Evolutionary conservation across 2,113 vertebrate species (phyloP).

Genomic region (Strix aluco): DNA sequence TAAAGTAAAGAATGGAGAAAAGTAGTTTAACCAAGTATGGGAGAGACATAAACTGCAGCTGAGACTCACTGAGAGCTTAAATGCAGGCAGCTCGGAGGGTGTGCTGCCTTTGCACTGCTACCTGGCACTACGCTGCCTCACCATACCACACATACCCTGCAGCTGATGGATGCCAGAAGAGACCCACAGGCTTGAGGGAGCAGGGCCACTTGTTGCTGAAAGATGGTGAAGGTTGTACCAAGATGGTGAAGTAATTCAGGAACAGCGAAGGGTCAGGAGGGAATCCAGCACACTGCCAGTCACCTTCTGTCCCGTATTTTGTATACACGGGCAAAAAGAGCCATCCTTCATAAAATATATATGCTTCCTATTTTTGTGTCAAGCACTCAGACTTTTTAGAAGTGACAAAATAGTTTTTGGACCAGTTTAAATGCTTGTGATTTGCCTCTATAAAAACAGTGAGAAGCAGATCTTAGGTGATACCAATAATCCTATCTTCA

Average conservation of each 20-base stretch:
- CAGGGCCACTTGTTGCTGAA: background rate
- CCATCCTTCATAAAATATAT: fast-evolving
- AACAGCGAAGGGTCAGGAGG: background rate
- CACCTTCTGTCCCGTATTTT: background rate
- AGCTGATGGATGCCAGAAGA: background rate
- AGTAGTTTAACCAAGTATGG: background rate
- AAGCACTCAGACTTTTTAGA: background rate
- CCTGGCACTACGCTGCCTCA: background rate
- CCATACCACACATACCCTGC: background rate
- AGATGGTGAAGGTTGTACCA: background rate
- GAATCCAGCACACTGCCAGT: background rate
- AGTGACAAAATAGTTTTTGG: background rate
- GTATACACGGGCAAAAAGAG: background rate
- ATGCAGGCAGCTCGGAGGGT: background rate
- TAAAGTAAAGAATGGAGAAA: background rate
- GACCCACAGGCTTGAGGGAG: background rate
- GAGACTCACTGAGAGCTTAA: background rate
- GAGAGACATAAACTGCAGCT: background rate
- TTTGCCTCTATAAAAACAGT: background rate
- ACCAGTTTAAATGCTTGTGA: background rate
- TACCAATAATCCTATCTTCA: background rate
- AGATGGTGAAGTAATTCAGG: background rate
- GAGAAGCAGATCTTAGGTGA: background rate
- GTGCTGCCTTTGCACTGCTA: background rate
- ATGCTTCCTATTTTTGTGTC: background rate